Conservation (phyloP, 2,113 vertebrate species). For the Albula goreensis region DNA sequence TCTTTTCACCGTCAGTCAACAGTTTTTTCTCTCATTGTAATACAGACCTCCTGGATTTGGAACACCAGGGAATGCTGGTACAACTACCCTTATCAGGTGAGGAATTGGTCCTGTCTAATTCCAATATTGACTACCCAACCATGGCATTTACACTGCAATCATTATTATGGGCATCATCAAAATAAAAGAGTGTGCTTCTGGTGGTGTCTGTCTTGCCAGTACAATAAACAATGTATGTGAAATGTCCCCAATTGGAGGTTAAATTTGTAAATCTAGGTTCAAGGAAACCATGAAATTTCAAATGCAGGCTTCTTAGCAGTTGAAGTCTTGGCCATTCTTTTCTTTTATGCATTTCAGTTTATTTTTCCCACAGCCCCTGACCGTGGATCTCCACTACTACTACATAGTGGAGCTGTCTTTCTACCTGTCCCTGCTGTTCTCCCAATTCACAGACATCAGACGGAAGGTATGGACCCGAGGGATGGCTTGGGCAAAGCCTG, state of each 20-base stretch:
- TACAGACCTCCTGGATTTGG: slow-evolving; percentile 91
- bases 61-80: slow-evolving; percentile 95
- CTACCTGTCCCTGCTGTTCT: slow-evolving; percentile 96
- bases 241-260: background rate
- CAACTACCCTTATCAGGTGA: slow-evolving; percentile 96
- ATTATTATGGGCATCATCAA: no score
- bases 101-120: background rate
- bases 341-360: slow-evolving; percentile 34
- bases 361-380: slow-evolving; percentile 80
- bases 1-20: background rate
- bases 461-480: slow-evolving; percentile 85
- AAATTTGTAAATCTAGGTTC: background rate
- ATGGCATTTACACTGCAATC: background rate
- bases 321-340: background rate
- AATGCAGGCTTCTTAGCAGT: background rate
- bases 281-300: background rate
- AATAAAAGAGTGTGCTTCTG: background rate
- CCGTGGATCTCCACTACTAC: slow-evolving; percentile 93
- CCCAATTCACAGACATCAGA: slow-evolving; percentile 95
- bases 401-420: slow-evolving; percentile 93
- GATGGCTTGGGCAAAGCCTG: background rate
- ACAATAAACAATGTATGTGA: background rate
- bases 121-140: background rate
- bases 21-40: slow-evolving; percentile 35
- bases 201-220: background rate